These are phyloP conservation scores for Chymomyza caudatula DNA, from an alignment of 2,888 invertebrate genomes.

Conservation along the genomic window DNA sequence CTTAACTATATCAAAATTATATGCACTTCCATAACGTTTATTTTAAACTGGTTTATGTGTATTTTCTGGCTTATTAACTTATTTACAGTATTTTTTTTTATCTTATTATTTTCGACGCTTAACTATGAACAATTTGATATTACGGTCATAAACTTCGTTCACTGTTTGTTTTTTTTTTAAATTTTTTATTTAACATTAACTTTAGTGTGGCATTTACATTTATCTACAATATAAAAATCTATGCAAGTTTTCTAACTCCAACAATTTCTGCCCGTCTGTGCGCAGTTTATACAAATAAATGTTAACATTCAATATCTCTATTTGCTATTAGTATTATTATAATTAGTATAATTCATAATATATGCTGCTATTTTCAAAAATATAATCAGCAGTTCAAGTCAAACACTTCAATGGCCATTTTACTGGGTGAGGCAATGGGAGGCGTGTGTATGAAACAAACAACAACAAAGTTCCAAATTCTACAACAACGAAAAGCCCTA, in stretches of 20 bases:
- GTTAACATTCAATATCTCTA: constrained; percentile 47
- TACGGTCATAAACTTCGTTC: constrained; percentile 5
- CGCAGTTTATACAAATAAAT: constrained; percentile 44
- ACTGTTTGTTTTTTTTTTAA: constrained; percentile 4
- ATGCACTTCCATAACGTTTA: constrained; percentile 10
- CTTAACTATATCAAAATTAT: constrained; percentile 62
- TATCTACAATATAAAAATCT: constrained; percentile 49
- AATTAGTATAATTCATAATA: constrained; percentile 36
- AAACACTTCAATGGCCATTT: constrained; percentile 20
- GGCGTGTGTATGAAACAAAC: constrained; percentile 11
- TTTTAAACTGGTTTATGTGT: constrained; percentile 13
- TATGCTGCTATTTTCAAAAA: constrained; percentile 35
- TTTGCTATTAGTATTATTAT: constrained; percentile 25
- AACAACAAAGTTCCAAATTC: constrained; percentile 10
- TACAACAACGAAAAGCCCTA: constrained; percentile 3
- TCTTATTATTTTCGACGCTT: constrained; percentile 39
- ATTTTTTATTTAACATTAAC: constrained; percentile 12
- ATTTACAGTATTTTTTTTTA: constrained; percentile 47
- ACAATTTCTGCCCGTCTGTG: constrained; percentile 37
- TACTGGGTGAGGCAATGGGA: constrained; percentile 28
- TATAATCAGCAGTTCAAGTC: constrained; percentile 23
- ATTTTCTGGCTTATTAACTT: constrained; percentile 42
- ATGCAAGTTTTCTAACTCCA: constrained; percentile 39
- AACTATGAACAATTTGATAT: constrained; percentile 72
- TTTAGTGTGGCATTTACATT: constrained; percentile 39